Evolutionary conservation across 2,113 vertebrate species (phyloP).

Genomic region (Chamaea fasciata): DNA sequence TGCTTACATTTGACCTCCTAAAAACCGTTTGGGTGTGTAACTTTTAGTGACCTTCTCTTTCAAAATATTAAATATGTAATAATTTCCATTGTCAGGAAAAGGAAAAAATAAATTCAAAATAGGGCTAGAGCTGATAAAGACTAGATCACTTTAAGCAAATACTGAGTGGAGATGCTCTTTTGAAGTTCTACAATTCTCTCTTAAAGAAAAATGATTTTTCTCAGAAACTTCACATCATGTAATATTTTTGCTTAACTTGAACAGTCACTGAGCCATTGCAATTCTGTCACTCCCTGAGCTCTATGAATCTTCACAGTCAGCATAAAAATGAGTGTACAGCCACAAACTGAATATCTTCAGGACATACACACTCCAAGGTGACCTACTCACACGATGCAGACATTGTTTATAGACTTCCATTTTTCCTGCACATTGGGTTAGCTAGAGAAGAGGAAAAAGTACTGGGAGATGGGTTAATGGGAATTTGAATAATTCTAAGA

Average conservation of each 20-base stretch:
- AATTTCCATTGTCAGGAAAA: neutral
- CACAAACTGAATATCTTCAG: neutral
- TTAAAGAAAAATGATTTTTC: neutral
- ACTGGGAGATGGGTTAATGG: neutral
- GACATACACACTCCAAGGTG: neutral
- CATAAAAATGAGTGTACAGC: neutral
- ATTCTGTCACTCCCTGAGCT: neutral
- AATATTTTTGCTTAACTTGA: neutral
- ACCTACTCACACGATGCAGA: neutral
- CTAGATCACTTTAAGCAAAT: neutral
- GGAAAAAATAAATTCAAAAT: neutral
- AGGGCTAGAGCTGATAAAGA: neutral
- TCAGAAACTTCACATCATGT: neutral
- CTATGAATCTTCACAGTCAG: neutral
- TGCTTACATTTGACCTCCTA: neutral
- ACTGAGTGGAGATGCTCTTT: neutral
- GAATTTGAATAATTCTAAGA: neutral
- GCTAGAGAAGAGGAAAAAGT: neutral
- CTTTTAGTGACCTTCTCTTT: neutral
- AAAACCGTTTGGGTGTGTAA: accelerated
- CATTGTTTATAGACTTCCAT: neutral
- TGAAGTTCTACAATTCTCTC: neutral
- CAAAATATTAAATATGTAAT: neutral
- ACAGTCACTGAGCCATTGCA: neutral
- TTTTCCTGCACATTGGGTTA: neutral